Conservation (phyloP, 92 coral and sea anemone genomes). For the Zoanthus sociatus region DNA sequence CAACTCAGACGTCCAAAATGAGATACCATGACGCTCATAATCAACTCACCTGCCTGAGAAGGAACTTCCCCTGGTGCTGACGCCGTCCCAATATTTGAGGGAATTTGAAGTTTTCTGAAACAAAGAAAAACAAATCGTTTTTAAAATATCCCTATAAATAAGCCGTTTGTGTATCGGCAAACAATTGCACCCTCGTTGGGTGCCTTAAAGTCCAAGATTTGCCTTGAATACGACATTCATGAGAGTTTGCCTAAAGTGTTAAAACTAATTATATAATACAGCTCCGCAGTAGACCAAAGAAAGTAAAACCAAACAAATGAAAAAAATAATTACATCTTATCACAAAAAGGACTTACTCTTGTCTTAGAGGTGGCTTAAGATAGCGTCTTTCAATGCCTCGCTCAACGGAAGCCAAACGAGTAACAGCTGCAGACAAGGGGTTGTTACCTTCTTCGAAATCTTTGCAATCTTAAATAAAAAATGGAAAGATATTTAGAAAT, state of each 20-base stretch:
- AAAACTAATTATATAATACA: not conserved
- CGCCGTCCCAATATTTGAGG: slow-evolving; percentile 90
- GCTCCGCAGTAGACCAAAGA: not conserved
- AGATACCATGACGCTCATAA: not conserved
- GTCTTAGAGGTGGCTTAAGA: slow-evolving; percentile 90
- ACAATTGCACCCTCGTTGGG: too few relatives aligned
- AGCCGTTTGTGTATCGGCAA: too few relatives aligned
- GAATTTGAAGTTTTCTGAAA: slow-evolving; percentile 87
- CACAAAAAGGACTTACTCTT: slow-evolving; percentile 76
- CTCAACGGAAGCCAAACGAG: slow-evolving; percentile 88
- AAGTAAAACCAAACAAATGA: not conserved
- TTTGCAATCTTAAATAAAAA: slow-evolving; percentile 58
- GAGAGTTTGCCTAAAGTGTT: too few relatives aligned
- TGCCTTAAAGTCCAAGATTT: too few relatives aligned
- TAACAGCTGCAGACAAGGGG: slow-evolving; percentile 84
- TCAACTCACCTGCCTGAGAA: slow-evolving; percentile 58
- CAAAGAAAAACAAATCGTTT: not conserved
- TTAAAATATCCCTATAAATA: not conserved
- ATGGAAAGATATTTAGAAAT: not conserved
- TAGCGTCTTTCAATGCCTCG: slow-evolving; percentile 92
- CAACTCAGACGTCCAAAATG: too few relatives aligned
- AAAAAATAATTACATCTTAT: too few relatives aligned
- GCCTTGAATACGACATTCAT: too few relatives aligned
- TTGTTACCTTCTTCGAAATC: slow-evolving; percentile 58
- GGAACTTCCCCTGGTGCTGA: slow-evolving; percentile 96